A percentile compares a stretch with the other conserved stretches of the same genome.
Evolutionary conservation across 1,140 invertebrate genomes (phyloP).

Genomic region (Cydia splendana): DNA sequence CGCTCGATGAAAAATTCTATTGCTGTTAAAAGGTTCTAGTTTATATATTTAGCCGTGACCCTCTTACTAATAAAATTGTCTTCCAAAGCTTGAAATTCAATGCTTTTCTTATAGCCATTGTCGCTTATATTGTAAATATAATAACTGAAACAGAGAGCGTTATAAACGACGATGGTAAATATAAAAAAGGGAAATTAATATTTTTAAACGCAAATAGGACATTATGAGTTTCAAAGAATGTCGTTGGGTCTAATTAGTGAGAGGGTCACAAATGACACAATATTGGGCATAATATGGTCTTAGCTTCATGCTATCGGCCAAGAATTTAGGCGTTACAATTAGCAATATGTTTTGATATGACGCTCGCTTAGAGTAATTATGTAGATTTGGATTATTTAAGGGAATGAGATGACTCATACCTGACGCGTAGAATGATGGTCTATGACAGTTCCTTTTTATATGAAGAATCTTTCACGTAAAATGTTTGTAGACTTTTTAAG

Average conservation of each 20-base stretch:
- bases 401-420: not conserved
- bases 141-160: not conserved
- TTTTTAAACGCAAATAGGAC: not conserved
- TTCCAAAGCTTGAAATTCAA: not conserved
- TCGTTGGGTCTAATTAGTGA: constrained; percentile 3
- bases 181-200: not conserved
- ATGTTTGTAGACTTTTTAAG: no score
- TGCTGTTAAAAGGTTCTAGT: not conserved
- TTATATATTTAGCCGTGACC: constrained; percentile 19
- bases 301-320: not conserved
- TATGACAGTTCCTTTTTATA: no score
- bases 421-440: no score
- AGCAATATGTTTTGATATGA: constrained; percentile 26
- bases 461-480: no score
- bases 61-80: constrained; percentile 30
- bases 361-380: constrained; percentile 14
- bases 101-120: not conserved
- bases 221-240: not conserved
- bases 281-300: constrained; percentile 12
- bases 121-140: not conserved
- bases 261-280: not conserved
- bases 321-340: constrained; percentile 12
- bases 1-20: no score
- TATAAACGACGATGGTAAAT: not conserved
- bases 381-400: constrained; percentile 15